phyloP scores from a whole-genome alignment of 2,113 vertebrate genomes.

The Clarias batrachus region DNA sequence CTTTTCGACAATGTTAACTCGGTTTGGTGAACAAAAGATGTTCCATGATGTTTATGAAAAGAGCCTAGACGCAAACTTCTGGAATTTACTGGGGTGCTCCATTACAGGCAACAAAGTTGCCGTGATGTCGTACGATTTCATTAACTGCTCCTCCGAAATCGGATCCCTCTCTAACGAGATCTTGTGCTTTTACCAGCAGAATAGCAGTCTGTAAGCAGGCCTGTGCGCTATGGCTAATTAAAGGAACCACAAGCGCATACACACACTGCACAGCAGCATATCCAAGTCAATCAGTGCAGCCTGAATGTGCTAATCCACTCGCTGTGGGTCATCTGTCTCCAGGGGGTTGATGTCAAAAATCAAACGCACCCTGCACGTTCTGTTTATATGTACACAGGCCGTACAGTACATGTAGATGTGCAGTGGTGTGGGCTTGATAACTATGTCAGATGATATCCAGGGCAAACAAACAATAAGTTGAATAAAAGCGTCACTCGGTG shows the following conservation, averaged over 20 bases:
- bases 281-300: slow-evolving; percentile 51
- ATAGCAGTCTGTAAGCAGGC: slow-evolving; percentile 1
- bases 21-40: neutral
- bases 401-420: slow-evolving; percentile 4
- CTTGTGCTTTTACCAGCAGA: slow-evolving; percentile 26
- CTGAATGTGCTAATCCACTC: slow-evolving; percentile 54
- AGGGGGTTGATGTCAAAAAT: slow-evolving; percentile 55
- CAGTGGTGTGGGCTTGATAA: neutral
- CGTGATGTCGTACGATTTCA: no score
- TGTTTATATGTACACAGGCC: slow-evolving; percentile 15
- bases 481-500: neutral
- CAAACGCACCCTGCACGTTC: slow-evolving; percentile 37
- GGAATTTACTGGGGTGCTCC: neutral
- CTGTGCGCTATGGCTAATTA: slow-evolving; percentile 13
- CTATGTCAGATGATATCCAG: neutral
- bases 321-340: slow-evolving; percentile 41
- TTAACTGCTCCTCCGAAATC: neutral
- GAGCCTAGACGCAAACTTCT: neutral
- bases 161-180: neutral
- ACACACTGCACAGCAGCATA: slow-evolving; percentile 35
- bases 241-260: slow-evolving; percentile 1
- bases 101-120: neutral
- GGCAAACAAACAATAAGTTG: neutral
- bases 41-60: neutral
- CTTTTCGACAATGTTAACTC: neutral